Conservation (phyloP, 2,888 invertebrate genomes). For the Pollenia labialis region DNA sequence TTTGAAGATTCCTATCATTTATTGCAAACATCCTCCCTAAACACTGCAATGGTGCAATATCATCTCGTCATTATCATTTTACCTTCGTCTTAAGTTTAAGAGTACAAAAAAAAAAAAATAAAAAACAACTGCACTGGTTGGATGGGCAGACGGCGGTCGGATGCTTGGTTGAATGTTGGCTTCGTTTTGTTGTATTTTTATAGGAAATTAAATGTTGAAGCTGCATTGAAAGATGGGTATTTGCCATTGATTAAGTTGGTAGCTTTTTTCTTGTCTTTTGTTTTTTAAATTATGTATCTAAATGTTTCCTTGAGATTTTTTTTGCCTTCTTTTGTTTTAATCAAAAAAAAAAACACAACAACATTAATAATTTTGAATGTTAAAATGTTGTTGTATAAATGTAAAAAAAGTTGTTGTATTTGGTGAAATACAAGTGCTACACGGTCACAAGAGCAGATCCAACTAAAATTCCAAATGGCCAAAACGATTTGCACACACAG, state of each 20-base stretch:
- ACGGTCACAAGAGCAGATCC: slow-evolving; percentile 44
- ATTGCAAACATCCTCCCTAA: slow-evolving; percentile 60
- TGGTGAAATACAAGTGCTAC: slow-evolving; percentile 65
- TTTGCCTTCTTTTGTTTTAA: slow-evolving; percentile 46
- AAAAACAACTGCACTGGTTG: slow-evolving; percentile 24
- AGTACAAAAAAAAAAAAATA: slow-evolving; percentile 35
- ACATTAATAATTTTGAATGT: slow-evolving; percentile 49
- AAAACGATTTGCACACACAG: too few species aligned
- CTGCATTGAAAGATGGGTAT: slow-evolving; percentile 59
- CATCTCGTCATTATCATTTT: slow-evolving; percentile 45
- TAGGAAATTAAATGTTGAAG: slow-evolving; percentile 69
- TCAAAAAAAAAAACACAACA: slow-evolving; percentile 27
- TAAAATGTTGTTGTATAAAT: slow-evolving; percentile 56
- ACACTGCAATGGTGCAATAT: slow-evolving; percentile 46
- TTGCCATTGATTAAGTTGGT: slow-evolving; percentile 61
- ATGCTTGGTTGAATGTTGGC: slow-evolving; percentile 20
- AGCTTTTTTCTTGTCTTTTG: slow-evolving; percentile 39
- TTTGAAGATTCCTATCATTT: slow-evolving; percentile 61
- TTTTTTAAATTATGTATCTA: slow-evolving; percentile 26
- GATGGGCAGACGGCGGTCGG: slow-evolving; percentile 24
- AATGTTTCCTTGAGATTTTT: slow-evolving; percentile 82
- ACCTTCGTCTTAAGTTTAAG: slow-evolving; percentile 64
- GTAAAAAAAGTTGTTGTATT: slow-evolving; percentile 28
- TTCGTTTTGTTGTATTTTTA: slow-evolving; percentile 54
- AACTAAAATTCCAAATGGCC: too few species aligned